Base-by-base conservation (phyloP, 1,140 invertebrate species). In the Drosophila bocqueti region DNA sequence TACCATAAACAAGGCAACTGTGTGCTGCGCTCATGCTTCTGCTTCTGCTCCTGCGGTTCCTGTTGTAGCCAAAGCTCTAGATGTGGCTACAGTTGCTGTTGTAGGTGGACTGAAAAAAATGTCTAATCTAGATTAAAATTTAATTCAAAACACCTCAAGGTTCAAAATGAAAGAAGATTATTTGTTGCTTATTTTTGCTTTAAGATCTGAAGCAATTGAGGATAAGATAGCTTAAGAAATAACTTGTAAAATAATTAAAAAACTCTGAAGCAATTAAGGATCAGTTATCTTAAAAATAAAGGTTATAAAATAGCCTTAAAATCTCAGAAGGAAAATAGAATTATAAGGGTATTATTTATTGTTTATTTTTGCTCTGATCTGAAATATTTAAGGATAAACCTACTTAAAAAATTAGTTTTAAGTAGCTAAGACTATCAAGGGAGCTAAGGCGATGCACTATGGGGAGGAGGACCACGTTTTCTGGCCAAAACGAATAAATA, bases 1-100 rank as follows among this genome's bases (percentile, higher is more conserved):
- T 81, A 76, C 79, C 79, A 81, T 81, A 81, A 81, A 81, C 79
- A 81, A 81, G 79, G 58, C 62, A 76, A 81, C 72, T 81, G 78
- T 45, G 65, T 81, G 75, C 67, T 49, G 38, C 16, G 43, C 11
- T 46, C 18, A 18, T 6, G 43, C 42, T 43, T 42, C 18, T 24
- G 52, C 8, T 73, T n/a, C 67, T 11, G 45, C 54, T 61, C 38
- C 73, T 57, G 63, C 55, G 73, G 63, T 68, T 76, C 38, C 50
- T 72, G 29, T 29, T 71, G 29, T 10, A 50, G 43, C 40, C 57
- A 16, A 38, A 24, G 18, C 18, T 24, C 21, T 24, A 26, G 58
- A 43, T 75, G 57, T 52, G 60, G 55, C 29, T 40, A 40, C 45
- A 72, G 40, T 47, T 72, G 63, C 31, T 40, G 21, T 58, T 60